Base-by-base conservation (phyloP, 2,888 invertebrate genomes). In the Zelleria hepariella region DNA sequence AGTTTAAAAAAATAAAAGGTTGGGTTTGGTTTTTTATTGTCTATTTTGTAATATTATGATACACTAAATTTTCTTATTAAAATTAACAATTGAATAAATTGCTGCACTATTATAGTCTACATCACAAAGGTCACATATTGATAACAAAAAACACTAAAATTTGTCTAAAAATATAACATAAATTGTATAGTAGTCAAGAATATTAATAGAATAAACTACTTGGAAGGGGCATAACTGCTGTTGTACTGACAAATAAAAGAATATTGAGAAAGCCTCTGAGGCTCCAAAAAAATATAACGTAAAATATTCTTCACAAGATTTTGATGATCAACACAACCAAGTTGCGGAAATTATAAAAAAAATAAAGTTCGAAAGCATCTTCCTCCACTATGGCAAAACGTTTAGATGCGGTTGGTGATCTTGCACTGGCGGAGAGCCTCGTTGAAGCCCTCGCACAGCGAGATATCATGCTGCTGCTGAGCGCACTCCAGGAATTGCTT, bases 391-490 rank as follows among this genome's bases (percentile, higher is more conserved):
- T 20, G 51, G 51, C 32, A 15, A 42, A 15, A 24, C 58, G 60
- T 76, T 82, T 90, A 91, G 77, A 93, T 73, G 91, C 94, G 93
- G 85, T 96, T 91, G 77, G 93, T 91, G 65, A 92, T 71, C 89
- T 97, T 97, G 94, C 99, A 99, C 79, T 98, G 97, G 72, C 96
- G 94, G 62, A 99, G 91, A 59, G 98, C 98, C 81, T 99, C 98
- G 77, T 98, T 99, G 86, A 99, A 99, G 62, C 98, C 98, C 78
- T 97, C 95, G 77, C 99, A 99, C 20, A 99, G 91, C 0, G 94
- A 91, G 58, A 99, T 86, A 81, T 99, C 99, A 8, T 93, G 91
- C 75, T 98, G 97, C 58, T 93, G 94, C 73, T 96, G 94, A 52
- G 98, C 97, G 74, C 99, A 99, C 69, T 98, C 95, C 62, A 99